A percentile compares a stretch with the other conserved stretches of the same genome.
phyloP scores from a whole-genome alignment of 2,888 invertebrate genomes.

The Agonopterix heracliana region DNA sequence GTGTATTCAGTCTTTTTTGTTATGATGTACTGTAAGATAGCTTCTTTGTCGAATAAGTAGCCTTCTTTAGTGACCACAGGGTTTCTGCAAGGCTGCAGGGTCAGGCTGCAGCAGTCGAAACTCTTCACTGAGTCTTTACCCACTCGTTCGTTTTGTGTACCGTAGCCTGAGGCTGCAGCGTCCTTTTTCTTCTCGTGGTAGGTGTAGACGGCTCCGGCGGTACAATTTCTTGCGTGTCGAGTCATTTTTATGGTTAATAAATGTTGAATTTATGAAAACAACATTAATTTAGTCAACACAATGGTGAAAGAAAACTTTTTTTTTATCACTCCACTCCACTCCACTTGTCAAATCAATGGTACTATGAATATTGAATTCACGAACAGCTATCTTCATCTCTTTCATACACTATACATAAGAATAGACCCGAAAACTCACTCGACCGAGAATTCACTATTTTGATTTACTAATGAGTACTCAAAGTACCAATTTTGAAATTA shows the following conservation, averaged over 20 bases:
- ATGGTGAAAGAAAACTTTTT: no score
- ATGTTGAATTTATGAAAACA: constrained; percentile 1
- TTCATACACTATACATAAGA: no score
- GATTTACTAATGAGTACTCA: no score
- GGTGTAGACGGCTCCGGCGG: constrained; percentile 98
- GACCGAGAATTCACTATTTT: no score
- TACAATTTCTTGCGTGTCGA: constrained; percentile 97
- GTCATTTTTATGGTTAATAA: constrained; percentile 78
- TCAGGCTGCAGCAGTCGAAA: constrained; percentile 98
- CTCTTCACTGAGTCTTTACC: constrained; percentile 94
- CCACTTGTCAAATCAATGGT: no score
- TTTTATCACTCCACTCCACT: no score
- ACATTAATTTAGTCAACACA: not conserved
- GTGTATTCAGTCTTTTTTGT: constrained; percentile 95
- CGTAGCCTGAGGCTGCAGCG: constrained; percentile 95
- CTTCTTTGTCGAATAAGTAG: constrained; percentile 96
- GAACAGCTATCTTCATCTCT: no score
- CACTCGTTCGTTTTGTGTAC: constrained; percentile 88
- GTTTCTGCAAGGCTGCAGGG: constrained; percentile 95
- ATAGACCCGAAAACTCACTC: no score
- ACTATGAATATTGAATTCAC: no score
- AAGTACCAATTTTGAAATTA: no score
- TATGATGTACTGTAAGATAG: constrained; percentile 95
- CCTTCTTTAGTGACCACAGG: constrained; percentile 92
- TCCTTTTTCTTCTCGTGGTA: constrained; percentile 99